These are phyloP conservation scores for Drosophila emarginata DNA, from an alignment of 2,888 invertebrate genomes.

Conservation along the genomic window DNA sequence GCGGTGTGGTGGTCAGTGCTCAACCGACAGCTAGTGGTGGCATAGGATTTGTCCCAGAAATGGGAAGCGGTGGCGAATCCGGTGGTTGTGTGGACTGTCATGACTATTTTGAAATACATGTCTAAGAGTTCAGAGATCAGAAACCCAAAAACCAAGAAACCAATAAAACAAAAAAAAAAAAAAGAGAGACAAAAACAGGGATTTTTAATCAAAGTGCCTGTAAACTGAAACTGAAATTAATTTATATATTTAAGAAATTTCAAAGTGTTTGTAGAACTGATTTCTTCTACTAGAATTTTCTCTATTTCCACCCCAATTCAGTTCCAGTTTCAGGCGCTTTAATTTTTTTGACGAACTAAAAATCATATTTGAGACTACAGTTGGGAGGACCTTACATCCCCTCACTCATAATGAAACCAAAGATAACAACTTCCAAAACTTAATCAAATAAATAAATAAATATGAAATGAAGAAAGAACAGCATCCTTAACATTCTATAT, in stretches of 20 bases:
- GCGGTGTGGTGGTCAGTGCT: slow-evolving; percentile 62
- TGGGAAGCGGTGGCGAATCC: slow-evolving; percentile 55
- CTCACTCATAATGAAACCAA: slow-evolving; percentile 11
- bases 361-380: slow-evolving; percentile 14
- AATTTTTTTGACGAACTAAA: neutral
- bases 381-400: slow-evolving; percentile 11
- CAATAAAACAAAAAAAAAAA: slow-evolving; percentile 14
- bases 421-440: slow-evolving; percentile 8
- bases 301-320: neutral
- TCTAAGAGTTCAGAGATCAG: slow-evolving; percentile 82
- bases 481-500: slow-evolving; percentile 1
- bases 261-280: no score
- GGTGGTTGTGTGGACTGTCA: slow-evolving; percentile 82
- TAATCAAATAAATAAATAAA: slow-evolving; percentile 8
- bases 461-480: neutral
- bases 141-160: neutral
- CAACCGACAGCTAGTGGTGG: slow-evolving; percentile 57
- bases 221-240: neutral
- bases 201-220: slow-evolving; percentile 48
- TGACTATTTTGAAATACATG: slow-evolving; percentile 85
- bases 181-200: slow-evolving; percentile 49
- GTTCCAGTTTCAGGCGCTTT: neutral
- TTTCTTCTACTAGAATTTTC: neutral
- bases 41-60: slow-evolving; percentile 57
- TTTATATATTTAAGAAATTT: neutral